Percentiles rank a stretch among this genome's conserved stretches.
phyloP scores from a whole-genome alignment of 2,888 invertebrate species.

The Mesodorylaimus sp. region DNA sequence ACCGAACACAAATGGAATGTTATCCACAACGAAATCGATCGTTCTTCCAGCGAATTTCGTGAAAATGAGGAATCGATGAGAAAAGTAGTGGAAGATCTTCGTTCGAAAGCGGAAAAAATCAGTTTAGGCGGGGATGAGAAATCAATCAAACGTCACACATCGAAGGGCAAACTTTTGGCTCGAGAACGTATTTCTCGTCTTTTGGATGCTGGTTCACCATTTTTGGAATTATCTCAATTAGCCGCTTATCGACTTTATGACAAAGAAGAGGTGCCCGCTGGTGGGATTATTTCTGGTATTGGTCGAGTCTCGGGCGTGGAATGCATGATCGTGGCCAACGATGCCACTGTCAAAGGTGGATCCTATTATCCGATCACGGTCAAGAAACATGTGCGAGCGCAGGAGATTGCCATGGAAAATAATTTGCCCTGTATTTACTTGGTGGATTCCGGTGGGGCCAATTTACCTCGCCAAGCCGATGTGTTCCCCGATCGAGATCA shows the following conservation, averaged over 20 bases:
- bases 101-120: conserved; percentile 2
- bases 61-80: conserved; percentile 9
- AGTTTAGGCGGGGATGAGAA: conserved; percentile 15
- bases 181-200: conserved; percentile 71
- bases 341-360: conserved; percentile 93
- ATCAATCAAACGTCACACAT: conserved; percentile 33
- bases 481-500: conserved; percentile 86
- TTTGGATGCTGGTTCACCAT: conserved; percentile 54
- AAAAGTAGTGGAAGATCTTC: conserved; percentile 20
- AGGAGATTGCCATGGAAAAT: conserved; percentile 77
- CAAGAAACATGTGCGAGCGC: conserved; percentile 87
- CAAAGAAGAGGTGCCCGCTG: conserved; percentile 37
- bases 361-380: conserved; percentile 89
- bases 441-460: conserved; percentile 91
- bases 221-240: conserved; percentile 45
- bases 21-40: conserved; percentile 4
- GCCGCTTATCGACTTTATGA: conserved; percentile 45
- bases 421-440: conserved; percentile 73
- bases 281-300: conserved; percentile 34
- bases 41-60: neutral
- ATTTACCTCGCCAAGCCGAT: conserved; percentile 76
- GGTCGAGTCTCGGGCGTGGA: conserved; percentile 33
- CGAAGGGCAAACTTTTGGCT: conserved; percentile 70
- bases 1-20: neutral
- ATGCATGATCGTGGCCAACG: conserved; percentile 84